Evolutionary conservation across 2,797 vertebrate genomes (phyloP), one percentile per base, ranked within the genome.

Genomic region (Parauchenoglanis ngamensis): DNA sequence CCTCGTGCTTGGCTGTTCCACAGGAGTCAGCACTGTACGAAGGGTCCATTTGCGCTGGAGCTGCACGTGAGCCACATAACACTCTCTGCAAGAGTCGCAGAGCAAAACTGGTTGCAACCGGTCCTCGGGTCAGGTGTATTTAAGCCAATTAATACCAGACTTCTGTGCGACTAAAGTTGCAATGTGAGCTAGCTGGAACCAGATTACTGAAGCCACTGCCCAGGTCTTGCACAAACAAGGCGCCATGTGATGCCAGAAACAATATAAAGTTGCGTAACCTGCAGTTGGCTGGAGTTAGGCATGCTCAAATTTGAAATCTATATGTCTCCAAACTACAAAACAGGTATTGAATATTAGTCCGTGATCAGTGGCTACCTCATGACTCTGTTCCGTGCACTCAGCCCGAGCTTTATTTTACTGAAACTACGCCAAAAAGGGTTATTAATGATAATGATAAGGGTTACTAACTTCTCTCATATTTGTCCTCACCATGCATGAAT

Each of bases 1-100:
- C 7, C 89, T 44, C 67, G n/a, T 83, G 70, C 70, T 44, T 57
- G 78, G 40, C 76, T 88, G 85, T 95, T 95, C 92, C 93, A 87
- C 90, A 6, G 85, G 79, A 92, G 92, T 96, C 95, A 95, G 94
- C 95, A 94, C 54, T 86, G 88, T 87, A 67, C 17, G 15, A 31
- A 17, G 28, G 35, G 49, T n/a, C 57, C 56, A 54, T 57, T 13
- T 68, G 52, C 11, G 23, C 52, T 77, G 52, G 67, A 87, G 31
- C 49, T 84, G 82, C 78, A 83, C 63, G 21, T 70, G 19, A 85
- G 73, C 57, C 25, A 49, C 40, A 23, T 68, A 49, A 85, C 21
- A n/a, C 57, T 63, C 49, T 52, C 19, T 63, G 44, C 72, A 63
- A 73, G 84, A 59, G 86, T 31, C 35, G 1, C 49, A 21, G 54